Conservation (phyloP, 2,797 vertebrate genomes). For the Lateolabrax maculatus region DNA sequence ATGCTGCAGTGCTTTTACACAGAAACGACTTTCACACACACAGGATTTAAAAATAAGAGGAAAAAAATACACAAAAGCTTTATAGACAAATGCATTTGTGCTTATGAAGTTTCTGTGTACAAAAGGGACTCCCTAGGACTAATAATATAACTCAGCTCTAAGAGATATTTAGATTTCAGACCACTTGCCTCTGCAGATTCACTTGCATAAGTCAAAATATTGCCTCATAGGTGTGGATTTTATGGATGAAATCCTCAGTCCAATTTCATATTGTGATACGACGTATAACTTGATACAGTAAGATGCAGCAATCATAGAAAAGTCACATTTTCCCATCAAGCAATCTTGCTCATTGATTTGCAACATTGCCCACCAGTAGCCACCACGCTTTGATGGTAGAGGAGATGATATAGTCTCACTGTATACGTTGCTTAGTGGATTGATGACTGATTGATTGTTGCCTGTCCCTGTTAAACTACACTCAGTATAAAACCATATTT, state of each 20-base stretch:
- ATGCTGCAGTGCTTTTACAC: background rate
- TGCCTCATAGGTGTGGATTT: background rate
- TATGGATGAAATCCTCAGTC: background rate
- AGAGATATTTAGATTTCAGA: background rate
- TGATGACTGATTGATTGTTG: background rate
- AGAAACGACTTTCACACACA: background rate
- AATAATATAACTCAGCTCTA: background rate
- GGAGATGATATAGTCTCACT: background rate
- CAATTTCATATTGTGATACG: background rate
- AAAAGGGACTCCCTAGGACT: background rate
- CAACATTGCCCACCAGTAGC: background rate
- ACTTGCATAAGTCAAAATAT: background rate
- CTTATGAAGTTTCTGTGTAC: background rate
- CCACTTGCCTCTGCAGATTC: background rate
- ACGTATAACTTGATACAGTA: background rate
- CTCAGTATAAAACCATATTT: background rate
- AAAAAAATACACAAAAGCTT: background rate
- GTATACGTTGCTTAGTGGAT: too few relatives aligned
- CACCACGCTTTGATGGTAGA: background rate
- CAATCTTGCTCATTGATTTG: background rate
- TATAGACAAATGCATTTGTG: background rate
- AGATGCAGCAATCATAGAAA: background rate
- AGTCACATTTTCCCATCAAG: background rate
- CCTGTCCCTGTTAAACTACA: background rate
- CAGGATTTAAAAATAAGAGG: background rate